Evolutionary conservation across 1,140 invertebrate genomes (phyloP).

Genomic region (Adelges cooleyi): DNA sequence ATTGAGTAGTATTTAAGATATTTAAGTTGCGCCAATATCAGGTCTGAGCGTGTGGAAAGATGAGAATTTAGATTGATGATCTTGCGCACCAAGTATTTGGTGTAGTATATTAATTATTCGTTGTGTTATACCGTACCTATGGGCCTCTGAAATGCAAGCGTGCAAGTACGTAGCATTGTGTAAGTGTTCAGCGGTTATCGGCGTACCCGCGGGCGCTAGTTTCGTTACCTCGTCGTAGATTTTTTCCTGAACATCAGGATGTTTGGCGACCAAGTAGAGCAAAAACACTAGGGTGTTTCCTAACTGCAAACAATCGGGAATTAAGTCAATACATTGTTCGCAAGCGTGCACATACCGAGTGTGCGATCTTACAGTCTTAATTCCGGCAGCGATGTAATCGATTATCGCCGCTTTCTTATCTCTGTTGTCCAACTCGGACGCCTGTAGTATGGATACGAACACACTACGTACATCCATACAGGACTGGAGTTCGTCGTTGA

Average conservation of each 20-base stretch:
- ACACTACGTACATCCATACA: slow-evolving; percentile 49
- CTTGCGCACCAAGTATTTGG: too few relatives aligned
- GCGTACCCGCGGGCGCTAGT: slow-evolving; percentile 44
- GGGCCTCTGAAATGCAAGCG: slow-evolving; percentile 77
- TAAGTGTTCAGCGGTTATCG: slow-evolving; percentile 49
- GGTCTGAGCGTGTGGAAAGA: too few relatives aligned
- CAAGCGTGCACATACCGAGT: too few relatives aligned
- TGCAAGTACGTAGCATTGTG: slow-evolving; percentile 60
- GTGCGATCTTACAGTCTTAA: slow-evolving; percentile 55
- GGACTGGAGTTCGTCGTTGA: slow-evolving; percentile 41
- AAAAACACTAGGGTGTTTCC: slow-evolving; percentile 71
- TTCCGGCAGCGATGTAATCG: slow-evolving; percentile 75
- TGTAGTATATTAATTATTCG: too few relatives aligned
- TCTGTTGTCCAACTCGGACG: slow-evolving; percentile 55
- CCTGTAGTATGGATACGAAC: slow-evolving; percentile 59
- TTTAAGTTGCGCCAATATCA: too few relatives aligned
- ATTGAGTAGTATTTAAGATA: too few relatives aligned
- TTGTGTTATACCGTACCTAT: slow-evolving; percentile 41
- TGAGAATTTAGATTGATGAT: too few relatives aligned
- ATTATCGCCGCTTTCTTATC: slow-evolving; percentile 75
- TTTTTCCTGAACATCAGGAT: slow-evolving; percentile 55
- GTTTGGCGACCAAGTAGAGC: slow-evolving; percentile 58
- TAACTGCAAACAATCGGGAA: slow-evolving; percentile 44
- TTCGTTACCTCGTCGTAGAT: slow-evolving; percentile 61
- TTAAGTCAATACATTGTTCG: too few relatives aligned